Evolutionary conservation across 2,113 vertebrate genomes (phyloP).

Genomic region (Butorides virescens): DNA sequence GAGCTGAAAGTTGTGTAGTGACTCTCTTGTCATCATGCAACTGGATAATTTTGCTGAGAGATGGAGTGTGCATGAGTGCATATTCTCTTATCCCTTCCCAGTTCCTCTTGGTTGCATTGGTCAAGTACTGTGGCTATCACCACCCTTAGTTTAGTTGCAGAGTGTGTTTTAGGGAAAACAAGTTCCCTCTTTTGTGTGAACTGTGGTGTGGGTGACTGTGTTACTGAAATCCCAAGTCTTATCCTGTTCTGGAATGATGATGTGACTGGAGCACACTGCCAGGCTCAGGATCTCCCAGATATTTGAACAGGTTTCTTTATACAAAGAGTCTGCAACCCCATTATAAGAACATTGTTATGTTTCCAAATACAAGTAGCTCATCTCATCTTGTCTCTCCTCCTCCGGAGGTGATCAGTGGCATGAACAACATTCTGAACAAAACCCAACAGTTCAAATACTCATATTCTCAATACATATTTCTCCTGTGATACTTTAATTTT

Average conservation of each 20-base stretch:
- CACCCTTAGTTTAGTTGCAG: not conserved
- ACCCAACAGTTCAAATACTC: not conserved
- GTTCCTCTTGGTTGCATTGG: not conserved
- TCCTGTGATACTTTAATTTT: not conserved
- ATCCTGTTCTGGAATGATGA: not conserved
- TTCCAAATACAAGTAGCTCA: not conserved
- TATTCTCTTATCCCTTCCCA: not conserved
- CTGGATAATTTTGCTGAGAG: not conserved
- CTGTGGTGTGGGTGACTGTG: rapidly evolving
- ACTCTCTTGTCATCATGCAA: not conserved
- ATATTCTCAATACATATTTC: not conserved
- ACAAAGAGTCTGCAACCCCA: not conserved
- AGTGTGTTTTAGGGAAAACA: not conserved
- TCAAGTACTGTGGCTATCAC: not conserved
- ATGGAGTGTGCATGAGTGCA: not conserved
- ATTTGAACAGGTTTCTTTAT: not conserved
- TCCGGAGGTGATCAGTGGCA: not conserved
- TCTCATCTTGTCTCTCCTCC: not conserved
- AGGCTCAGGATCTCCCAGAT: not conserved
- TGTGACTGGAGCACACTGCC: not conserved
- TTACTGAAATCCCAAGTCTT: not conserved
- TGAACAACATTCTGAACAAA: not conserved
- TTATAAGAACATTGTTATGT: not conserved
- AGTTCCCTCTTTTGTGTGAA: not conserved
- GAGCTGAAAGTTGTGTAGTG: not conserved